A percentile compares a stretch with the other conserved stretches of the same genome.
Conservation (phyloP, 2,113 vertebrate genomes). For the Mus musculus region DNA sequence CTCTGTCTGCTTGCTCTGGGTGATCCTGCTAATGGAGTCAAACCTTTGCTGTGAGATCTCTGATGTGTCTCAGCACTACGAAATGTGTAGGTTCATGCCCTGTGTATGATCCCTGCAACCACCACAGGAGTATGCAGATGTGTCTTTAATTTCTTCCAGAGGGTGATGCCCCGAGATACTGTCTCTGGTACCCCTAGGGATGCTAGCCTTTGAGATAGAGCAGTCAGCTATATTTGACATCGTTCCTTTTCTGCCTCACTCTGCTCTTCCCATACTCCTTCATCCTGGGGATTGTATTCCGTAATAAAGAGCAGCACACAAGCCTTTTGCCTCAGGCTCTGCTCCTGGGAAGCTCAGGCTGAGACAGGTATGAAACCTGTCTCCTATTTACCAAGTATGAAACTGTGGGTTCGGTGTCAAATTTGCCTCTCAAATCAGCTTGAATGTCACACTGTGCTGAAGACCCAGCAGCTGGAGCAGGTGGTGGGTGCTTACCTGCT, state of each 20-base stretch:
- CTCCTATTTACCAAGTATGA: constrained; percentile 30
- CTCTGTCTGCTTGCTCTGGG: neutral
- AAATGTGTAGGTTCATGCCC: neutral
- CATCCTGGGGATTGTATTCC: neutral
- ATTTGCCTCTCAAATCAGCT: constrained; percentile 40
- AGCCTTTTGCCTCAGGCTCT: constrained; percentile 47
- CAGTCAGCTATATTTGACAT: neutral
- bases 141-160: neutral
- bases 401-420: neutral
- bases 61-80: neutral
- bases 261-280: neutral
- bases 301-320: constrained; percentile 3
- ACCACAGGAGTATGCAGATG: neutral
- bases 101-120: neutral
- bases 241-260: neutral
- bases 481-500: neutral
- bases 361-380: constrained; percentile 32
- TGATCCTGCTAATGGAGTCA: neutral
- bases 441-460: neutral
- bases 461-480: neutral
- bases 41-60: neutral
- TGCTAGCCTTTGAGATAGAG: neutral
- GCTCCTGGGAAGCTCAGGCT: constrained; percentile 23
- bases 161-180: neutral
- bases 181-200: neutral